These are phyloP conservation scores for Cenopis cana DNA, from an alignment of 2,888 invertebrate genomes.

Conservation along the genomic window DNA sequence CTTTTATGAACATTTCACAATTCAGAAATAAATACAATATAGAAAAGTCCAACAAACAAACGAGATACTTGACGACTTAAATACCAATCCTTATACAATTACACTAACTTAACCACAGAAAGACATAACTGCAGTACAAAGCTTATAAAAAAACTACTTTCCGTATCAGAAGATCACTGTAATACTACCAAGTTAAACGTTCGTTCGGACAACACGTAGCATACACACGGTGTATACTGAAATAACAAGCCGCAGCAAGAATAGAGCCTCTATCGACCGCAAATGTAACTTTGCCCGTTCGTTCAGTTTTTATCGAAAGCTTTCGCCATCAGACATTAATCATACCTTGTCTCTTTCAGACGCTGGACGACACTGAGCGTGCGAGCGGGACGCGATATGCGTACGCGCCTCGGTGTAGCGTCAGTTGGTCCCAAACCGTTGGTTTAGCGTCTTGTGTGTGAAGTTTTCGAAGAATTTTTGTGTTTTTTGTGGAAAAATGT, in stretches of 20 bases:
- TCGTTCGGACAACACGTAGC: neutral
- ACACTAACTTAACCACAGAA: neutral
- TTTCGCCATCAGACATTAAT: slow-evolving; percentile 62
- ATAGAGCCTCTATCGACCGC: slow-evolving; percentile 27
- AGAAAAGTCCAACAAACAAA: slow-evolving; percentile 37
- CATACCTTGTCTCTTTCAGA: slow-evolving; percentile 58
- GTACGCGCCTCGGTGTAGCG: slow-evolving; percentile 56
- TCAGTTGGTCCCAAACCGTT: slow-evolving; percentile 59
- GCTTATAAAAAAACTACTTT: slow-evolving; percentile 6
- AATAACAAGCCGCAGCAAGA: neutral
- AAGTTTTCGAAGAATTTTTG: slow-evolving; percentile 29
- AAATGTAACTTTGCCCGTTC: slow-evolving; percentile 27
- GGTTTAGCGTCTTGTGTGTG: slow-evolving; percentile 51
- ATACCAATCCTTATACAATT: slow-evolving; percentile 45
- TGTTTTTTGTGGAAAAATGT: slow-evolving; percentile 29
- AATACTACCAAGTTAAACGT: slow-evolving; percentile 20
- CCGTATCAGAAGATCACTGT: neutral
- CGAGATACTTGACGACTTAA: slow-evolving; percentile 43
- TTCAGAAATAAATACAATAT: slow-evolving; percentile 42
- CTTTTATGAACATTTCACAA: slow-evolving; percentile 23
- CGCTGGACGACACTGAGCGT: slow-evolving; percentile 26
- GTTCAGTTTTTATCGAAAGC: slow-evolving; percentile 53
- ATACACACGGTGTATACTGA: neutral
- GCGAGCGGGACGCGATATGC: slow-evolving; percentile 50
- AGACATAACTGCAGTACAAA: neutral